A percentile compares a stretch with the other conserved stretches of the same genome.
These are phyloP conservation scores for Sebastes glaucus DNA, from an alignment of 2,797 vertebrate species.

Conservation along the genomic window DNA sequence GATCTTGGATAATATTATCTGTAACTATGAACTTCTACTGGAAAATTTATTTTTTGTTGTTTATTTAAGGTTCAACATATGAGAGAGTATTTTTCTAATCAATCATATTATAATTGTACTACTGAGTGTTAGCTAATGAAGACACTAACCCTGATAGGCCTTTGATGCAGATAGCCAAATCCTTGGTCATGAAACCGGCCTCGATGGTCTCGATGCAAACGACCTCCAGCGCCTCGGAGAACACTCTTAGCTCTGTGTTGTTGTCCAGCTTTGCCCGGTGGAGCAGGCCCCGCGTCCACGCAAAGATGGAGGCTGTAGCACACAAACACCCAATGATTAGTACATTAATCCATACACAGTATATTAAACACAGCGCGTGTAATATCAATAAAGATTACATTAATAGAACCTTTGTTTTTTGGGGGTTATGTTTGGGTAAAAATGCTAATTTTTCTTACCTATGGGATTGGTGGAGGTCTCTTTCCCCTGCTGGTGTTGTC, in stretches of 20 bases:
- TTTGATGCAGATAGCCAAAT: constrained; percentile 97
- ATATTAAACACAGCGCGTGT: background rate
- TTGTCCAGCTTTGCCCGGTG: constrained; percentile 94
- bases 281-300: constrained; percentile 93
- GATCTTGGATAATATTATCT: background rate
- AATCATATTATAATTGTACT: too few species aligned
- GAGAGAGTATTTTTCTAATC: too few species aligned
- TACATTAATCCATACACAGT: background rate
- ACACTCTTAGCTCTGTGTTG: constrained; percentile 87
- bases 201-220: constrained; percentile 97
- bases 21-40: too few species aligned
- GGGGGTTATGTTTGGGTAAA: background rate
- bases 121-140: too few species aligned
- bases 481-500: constrained; percentile 95
- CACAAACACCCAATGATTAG: background rate
- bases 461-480: constrained; percentile 99
- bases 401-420: background rate
- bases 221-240: constrained; percentile 90
- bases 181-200: constrained; percentile 98
- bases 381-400: background rate
- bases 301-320: constrained; percentile 93
- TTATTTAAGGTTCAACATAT: too few species aligned
- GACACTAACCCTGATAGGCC: constrained; percentile 90
- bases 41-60: too few species aligned
- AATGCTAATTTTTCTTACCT: constrained; percentile 75